A percentile compares a stretch with the other conserved stretches of the same genome.
These are phyloP conservation scores for Pristionchus arcanus DNA, from an alignment of 2,888 invertebrate genomes.

Conservation along the genomic window DNA sequence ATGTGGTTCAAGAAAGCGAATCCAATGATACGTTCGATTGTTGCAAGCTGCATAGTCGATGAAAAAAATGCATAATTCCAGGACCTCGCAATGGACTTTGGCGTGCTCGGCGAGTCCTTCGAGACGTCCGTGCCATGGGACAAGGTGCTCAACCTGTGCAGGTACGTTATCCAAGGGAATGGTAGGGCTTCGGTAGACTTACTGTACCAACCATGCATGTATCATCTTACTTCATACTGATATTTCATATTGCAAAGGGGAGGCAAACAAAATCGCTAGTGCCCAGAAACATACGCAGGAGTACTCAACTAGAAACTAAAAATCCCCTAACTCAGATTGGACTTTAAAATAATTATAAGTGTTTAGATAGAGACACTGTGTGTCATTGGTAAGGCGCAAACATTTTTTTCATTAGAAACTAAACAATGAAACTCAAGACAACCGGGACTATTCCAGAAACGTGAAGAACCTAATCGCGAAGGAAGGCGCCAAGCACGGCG, in stretches of 20 bases:
- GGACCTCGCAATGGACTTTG: constrained; percentile 93
- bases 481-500: constrained; percentile 81
- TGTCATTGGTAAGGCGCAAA: constrained; percentile 79
- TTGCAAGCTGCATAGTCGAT: too few relatives aligned
- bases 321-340: neutral
- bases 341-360: neutral
- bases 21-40: neutral
- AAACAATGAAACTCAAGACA: neutral
- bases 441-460: constrained; percentile 85
- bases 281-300: too few relatives aligned
- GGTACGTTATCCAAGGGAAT: neutral
- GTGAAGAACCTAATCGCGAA: constrained; percentile 89
- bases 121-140: constrained; percentile 98
- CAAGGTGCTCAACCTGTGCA: constrained; percentile 84
- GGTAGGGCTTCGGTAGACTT: too few relatives aligned
- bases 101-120: constrained; percentile 95
- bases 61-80: constrained; percentile 80
- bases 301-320: too few relatives aligned
- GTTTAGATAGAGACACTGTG: constrained; percentile 80
- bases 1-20: neutral
- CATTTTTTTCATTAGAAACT: neutral
- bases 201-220: too few relatives aligned
- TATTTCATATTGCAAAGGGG: too few relatives aligned
- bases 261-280: too few relatives aligned
- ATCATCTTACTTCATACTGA: too few relatives aligned